Percentiles rank a stretch among this genome's conserved stretches.
These are phyloP conservation scores for Yponomeuta cagnagella DNA, from an alignment of 2,888 invertebrate species.

Conservation along the genomic window DNA sequence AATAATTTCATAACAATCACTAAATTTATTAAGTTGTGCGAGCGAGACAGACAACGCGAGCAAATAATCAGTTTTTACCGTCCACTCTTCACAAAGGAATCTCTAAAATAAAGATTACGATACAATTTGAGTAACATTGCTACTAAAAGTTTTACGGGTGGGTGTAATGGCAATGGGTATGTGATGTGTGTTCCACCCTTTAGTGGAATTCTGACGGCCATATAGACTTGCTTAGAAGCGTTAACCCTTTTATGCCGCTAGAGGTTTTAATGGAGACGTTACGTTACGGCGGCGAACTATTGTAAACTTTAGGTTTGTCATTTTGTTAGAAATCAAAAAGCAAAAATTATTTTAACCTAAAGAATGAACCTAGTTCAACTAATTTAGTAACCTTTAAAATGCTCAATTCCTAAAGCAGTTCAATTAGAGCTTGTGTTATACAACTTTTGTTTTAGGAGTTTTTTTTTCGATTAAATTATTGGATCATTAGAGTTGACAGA, in stretches of 20 bases:
- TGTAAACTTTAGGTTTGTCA: too few species aligned
- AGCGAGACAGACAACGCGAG: background rate
- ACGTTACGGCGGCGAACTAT: background rate
- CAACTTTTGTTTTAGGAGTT: too few species aligned
- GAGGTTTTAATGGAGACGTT: background rate
- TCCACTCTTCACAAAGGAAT: background rate
- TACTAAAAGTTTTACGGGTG: conserved; percentile 16
- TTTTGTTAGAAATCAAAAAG: too few species aligned
- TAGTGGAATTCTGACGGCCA: conserved; percentile 7
- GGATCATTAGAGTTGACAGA: too few species aligned
- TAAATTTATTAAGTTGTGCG: too few species aligned
- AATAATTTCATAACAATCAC: too few species aligned
- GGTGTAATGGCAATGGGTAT: conserved; percentile 10
- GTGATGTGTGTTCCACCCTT: conserved; percentile 15
- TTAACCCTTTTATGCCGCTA: conserved; percentile 6
- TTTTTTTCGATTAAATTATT: too few species aligned
- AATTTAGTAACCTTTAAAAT: too few species aligned
- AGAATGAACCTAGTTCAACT: too few species aligned
- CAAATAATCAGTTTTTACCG: background rate
- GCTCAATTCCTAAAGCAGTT: too few species aligned
- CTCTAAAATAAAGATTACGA: conserved; percentile 10
- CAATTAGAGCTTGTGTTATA: too few species aligned
- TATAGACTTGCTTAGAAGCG: conserved; percentile 10
- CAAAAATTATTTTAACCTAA: too few species aligned
- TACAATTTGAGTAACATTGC: conserved; percentile 10